These are phyloP conservation scores for Lutjanus campechanus DNA, from an alignment of 2,797 vertebrate species.

Conservation along the genomic window DNA sequence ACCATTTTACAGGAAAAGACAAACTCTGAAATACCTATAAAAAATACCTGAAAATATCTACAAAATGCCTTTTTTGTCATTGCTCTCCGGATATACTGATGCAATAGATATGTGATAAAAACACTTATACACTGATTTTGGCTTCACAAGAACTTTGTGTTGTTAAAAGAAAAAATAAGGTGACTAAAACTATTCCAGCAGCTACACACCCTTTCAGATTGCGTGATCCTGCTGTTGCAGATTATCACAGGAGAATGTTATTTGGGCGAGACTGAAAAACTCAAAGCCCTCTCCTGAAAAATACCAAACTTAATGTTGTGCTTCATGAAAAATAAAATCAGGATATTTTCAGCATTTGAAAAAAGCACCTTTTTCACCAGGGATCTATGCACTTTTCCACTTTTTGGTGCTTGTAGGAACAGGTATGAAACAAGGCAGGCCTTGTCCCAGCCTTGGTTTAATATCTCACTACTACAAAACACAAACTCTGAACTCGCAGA, in stretches of 20 bases:
- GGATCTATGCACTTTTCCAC: not conserved
- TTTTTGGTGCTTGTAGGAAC: constrained; percentile 10
- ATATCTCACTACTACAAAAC: constrained; percentile 42
- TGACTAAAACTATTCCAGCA: too few relatives aligned
- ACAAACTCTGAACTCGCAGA: constrained; percentile 36
- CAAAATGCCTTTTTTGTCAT: too few relatives aligned
- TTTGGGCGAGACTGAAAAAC: constrained; percentile 50
- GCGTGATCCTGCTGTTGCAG: constrained; percentile 33
- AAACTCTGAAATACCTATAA: too few relatives aligned
- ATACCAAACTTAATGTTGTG: not conserved
- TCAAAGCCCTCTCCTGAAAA: not conserved
- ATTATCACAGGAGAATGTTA: constrained; percentile 61
- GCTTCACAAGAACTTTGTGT: too few relatives aligned
- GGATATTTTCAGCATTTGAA: not conserved
- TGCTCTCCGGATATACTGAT: too few relatives aligned
- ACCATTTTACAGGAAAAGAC: too few relatives aligned
- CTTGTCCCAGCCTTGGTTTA: constrained; percentile 52
- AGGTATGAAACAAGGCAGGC: constrained; percentile 47
- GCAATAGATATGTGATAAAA: too few relatives aligned
- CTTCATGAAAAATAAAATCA: not conserved
- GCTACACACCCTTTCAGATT: constrained; percentile 63
- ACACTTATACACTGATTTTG: too few relatives aligned
- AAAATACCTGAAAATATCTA: too few relatives aligned
- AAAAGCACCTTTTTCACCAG: not conserved
- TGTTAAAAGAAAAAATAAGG: too few relatives aligned